Evolutionary conservation across 1,140 invertebrate genomes (phyloP), one percentile per base, ranked within the genome.

Genomic region (Pseudomyrmex concolor): DNA sequence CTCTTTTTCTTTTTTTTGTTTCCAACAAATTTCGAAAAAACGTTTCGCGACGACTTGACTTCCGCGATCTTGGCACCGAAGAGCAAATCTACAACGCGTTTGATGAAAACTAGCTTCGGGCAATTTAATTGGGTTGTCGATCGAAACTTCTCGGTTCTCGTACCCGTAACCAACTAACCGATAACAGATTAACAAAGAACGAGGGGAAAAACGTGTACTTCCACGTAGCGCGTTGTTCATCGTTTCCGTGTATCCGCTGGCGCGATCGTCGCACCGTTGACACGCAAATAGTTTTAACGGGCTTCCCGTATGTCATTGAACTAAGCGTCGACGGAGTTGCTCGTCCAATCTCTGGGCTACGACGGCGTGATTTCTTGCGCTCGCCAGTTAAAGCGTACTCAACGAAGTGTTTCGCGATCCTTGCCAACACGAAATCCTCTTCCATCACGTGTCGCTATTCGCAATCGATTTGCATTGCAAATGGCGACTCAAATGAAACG

Each of bases 221-320:
- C 54, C 22, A 70, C 48, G 51, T 68, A 77, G 17, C 50, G n/a
- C 43, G 76, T 48, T 12, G 60, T 22, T 10, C 48, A 55, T 57
- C 45, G 50, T 78, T 84, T 73, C 85, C 57, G 74, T 82, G 76
- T 86, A 82, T 85, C 83, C 85, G 68, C 7, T 60, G 72, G 64
- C 74, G 50, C 54, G 76, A 80, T 71, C 54, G 68, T 50, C 62
- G 63, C 64, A 78, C 12, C 25, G 60, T 57, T 34, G 70, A 90
- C 89, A 91, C 89, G 89, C 86, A 91, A 91, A 89, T 83, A 89
- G 89, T 91, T 91, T 91, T 91, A 89, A 90, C 87, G 85, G 87
- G 85, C 86, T 89, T 91, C 86, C 89, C 89, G 86, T 89, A 77
- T 85, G 74, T 87, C 83, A 85, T 83, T 78, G 74, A 85, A 90